Evolutionary conservation across 2,113 vertebrate species (phyloP), one percentile per base, ranked within the genome.

Genomic region (Microcebus jonahi): DNA sequence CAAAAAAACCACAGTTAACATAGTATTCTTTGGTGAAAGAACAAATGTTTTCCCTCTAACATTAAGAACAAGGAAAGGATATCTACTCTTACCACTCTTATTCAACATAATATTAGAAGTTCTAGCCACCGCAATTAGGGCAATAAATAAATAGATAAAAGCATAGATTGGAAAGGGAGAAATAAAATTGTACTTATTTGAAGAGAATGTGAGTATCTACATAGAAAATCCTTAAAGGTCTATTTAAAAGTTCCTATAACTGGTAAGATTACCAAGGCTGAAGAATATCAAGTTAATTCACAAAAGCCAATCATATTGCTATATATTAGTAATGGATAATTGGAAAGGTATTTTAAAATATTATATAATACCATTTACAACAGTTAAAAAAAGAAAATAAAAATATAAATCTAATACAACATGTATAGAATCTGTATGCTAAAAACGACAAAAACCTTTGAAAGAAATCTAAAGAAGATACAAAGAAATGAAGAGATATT

Each of bases 391-490:
- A 42, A 55, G 83, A 79, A 53, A 42, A 15, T 63, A 63, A 29
- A 63, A 63, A 63, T 42, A 71, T 45, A 82, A 63, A 87, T 68
- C 36, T 53, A 95, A 82, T 25, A 70, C 67, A 71, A 39, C 9
- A 73, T 20, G 29, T 59, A 71, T 8, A 71, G 27, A 23, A 48
- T 92, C 34, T 76, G 15, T 65, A 79, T 6, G 4, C 9, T 89
- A 39, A 90, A 93, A 95, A 50, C 67, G 36, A 65, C 1, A 87
- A 95, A 59, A 53, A 65, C 3, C 8, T 79, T 84, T 34, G 61
- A 76, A 88, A 70, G 75, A 97, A 91, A 77, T 61, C 57, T 57
- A 95, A 93, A 12, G 29, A 82, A 63, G 15, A 85, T n/a, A 3
- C 42, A 90, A 90, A 77, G 29, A 90, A 91, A 39, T 4, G 9